Base-by-base conservation (phyloP, 2,797 vertebrate genomes). In the Parambassis ranga region DNA sequence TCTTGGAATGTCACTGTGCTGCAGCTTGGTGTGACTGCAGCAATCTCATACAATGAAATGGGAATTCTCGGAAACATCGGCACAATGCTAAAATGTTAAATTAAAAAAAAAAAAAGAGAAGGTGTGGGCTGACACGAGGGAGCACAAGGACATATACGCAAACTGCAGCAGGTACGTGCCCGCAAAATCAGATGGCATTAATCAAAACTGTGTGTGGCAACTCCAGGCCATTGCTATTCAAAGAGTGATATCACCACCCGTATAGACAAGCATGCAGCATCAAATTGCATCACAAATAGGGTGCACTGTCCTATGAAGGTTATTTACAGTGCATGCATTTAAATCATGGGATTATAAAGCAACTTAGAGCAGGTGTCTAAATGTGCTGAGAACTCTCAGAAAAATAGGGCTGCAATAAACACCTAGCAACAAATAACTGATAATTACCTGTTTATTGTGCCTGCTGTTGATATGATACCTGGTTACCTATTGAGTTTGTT, bases 31-130 rank as follows among this genome's bases (percentile, higher is more conserved):
- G 69, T 49, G 63, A 72, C 63, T 49, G 50, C 62, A 8, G 71
- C 68, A 72, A 66, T 72, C 53, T 73, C 9, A 32, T 32, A 26
- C 35, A 72, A 24, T 41, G 16, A 75, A 77, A 81, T 55, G 0
- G n/a, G 6, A 41, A 61, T 62, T 53, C 46, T 71, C 11, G 20
- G 23, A 13, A 16, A 14, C 0, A 23, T 7, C 7, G 0, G 51
- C 71, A 65, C 67, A 71, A 80, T 42, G 24, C 20, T 23, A 18
- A 30, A 38, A 62, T 6, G 31, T 43, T 37, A 37, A 39, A 74
- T 71, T 52, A 33, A 78, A 55, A 43, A 16, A 27, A 11, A 58
- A 18, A n/a, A 49, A 55, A 43, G 16, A 27, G 11, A 58, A 18
- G 32, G 11, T 4, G 1, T 22, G 18, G 15, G 62, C 23, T 55